phyloP scores from a whole-genome alignment of 2,797 vertebrate species.

The Falco naumanni region DNA sequence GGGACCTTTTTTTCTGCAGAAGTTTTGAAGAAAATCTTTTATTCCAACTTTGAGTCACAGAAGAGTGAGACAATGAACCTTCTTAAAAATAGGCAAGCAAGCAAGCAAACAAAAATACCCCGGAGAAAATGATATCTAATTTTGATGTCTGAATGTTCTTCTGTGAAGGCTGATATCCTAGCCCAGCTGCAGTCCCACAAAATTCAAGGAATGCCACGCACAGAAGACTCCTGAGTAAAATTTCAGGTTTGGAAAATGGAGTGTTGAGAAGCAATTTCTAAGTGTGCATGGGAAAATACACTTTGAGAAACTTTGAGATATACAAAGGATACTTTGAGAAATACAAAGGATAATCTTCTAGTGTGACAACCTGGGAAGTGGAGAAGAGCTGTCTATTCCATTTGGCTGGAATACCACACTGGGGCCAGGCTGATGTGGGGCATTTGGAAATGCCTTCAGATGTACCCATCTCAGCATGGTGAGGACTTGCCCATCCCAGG shows the following conservation, averaged over 20 bases:
- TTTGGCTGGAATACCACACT: neutral
- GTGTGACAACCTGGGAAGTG: accelerated
- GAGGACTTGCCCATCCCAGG: neutral
- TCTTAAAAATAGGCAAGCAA: neutral
- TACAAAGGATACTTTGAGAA: neutral
- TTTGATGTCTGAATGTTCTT: neutral
- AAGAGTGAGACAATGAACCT: neutral
- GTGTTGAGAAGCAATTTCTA: neutral
- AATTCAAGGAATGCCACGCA: neutral
- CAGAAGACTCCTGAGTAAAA: neutral
- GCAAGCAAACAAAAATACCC: neutral
- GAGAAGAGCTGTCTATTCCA: neutral
- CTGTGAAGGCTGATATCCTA: neutral
- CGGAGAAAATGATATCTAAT: neutral
- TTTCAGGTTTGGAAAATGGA: neutral
- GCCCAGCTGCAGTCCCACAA: neutral
- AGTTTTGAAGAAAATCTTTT: neutral
- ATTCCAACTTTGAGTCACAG: neutral
- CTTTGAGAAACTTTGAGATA: neutral
- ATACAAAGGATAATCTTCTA: neutral
- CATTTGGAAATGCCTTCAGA: neutral
- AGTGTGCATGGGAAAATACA: neutral
- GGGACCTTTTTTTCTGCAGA: neutral
- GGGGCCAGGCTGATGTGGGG: neutral
- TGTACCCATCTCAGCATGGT: neutral